These are phyloP conservation scores for Flabesymbios commensalis DNA, from an alignment of 2,888 invertebrate species.

Conservation along the genomic window DNA sequence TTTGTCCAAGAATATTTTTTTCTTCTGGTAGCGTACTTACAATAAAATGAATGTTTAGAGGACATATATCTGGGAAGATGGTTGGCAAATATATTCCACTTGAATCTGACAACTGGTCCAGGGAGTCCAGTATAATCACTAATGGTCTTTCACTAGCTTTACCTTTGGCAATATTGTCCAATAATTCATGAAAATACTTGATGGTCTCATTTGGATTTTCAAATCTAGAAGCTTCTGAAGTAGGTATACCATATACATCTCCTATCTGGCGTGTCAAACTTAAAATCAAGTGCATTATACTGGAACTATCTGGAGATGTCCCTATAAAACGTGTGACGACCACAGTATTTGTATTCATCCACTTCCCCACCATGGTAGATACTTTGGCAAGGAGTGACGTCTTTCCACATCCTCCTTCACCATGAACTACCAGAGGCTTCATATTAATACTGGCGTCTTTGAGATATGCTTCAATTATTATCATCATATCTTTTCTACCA, in stretches of 20 bases:
- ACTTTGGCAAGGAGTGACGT: constrained; percentile 29
- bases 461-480: constrained; percentile 16
- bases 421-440: constrained; percentile 25
- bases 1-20: too few species aligned
- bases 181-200: constrained; percentile 6
- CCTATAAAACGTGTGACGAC: constrained; percentile 40
- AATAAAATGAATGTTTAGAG: too few species aligned
- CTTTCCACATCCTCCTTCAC: constrained; percentile 34
- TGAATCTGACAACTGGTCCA: constrained; percentile 29
- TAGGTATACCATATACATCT: constrained; percentile 2
- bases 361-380: constrained; percentile 8
- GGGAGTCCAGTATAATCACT: constrained; percentile 33
- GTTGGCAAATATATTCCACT: too few species aligned
- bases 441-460: not conserved
- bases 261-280: constrained; percentile 37
- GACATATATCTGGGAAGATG: too few species aligned
- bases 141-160: constrained; percentile 3
- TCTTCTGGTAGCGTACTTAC: too few species aligned
- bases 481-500: constrained; percentile 27
- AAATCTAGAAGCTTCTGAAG: too few species aligned
- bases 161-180: constrained; percentile 3
- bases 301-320: constrained; percentile 39
- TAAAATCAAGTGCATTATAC: constrained; percentile 29
- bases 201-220: constrained; percentile 16
- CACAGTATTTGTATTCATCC: constrained; percentile 14